phyloP scores from a whole-genome alignment of 1,140 invertebrate species.

The Heliconius himera region DNA sequence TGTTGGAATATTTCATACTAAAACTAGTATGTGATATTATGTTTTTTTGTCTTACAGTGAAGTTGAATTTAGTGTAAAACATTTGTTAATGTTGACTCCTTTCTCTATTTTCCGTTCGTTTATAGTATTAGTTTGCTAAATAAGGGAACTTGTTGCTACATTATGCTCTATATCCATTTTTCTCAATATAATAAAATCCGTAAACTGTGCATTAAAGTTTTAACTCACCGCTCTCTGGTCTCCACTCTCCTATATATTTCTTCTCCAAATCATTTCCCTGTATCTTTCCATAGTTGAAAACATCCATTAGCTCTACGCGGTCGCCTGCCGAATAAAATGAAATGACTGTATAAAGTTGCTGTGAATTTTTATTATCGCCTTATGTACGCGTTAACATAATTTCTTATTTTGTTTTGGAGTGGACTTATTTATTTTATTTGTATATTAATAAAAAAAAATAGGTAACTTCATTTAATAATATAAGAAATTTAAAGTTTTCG shows the following conservation, averaged over 20 bases:
- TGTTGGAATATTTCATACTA: not conserved
- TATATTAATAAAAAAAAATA: not conserved
- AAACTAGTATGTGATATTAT: not conserved
- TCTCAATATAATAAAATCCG: too few relatives aligned
- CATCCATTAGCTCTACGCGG: conserved; percentile 49
- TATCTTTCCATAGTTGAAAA: conserved; percentile 68
- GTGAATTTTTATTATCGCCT: not conserved
- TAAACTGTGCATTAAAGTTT: not conserved
- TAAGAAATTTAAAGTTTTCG: not conserved
- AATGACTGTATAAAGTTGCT: conserved; percentile 21
- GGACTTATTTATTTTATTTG: not conserved
- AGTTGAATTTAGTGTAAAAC: too few relatives aligned
- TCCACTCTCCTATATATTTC: conserved; percentile 53
- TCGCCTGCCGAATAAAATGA: conserved; percentile 43
- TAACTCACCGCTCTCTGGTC: conserved; percentile 38
- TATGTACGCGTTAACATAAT: not conserved
- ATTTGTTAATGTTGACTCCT: too few relatives aligned
- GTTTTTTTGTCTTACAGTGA: too few relatives aligned
- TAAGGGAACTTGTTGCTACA: too few relatives aligned
- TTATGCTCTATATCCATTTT: too few relatives aligned
- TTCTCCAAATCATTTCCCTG: conserved; percentile 67
- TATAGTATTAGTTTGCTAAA: too few relatives aligned
- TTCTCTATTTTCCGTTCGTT: too few relatives aligned
- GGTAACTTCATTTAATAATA: not conserved
- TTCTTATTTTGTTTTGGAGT: conserved; percentile 21